Conservation (phyloP, 2,113 vertebrate species). For the Echinops telfairi region DNA sequence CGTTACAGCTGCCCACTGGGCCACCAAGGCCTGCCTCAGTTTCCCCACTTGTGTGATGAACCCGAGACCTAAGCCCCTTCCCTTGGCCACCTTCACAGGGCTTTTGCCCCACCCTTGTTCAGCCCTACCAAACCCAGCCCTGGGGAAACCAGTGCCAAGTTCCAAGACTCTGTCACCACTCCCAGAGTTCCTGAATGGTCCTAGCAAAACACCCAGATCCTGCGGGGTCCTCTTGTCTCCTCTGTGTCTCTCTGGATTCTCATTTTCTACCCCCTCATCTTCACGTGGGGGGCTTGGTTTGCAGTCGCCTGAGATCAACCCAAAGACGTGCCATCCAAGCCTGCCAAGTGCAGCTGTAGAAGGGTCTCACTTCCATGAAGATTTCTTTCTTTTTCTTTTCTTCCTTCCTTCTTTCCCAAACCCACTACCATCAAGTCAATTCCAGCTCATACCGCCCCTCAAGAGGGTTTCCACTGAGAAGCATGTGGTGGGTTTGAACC, state of each 20-base stretch:
- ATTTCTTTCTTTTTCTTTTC: too few relatives aligned
- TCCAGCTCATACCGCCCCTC: too few relatives aligned
- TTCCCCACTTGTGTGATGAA: background rate
- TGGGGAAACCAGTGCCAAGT: background rate
- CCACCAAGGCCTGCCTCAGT: background rate
- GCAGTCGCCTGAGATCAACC: background rate
- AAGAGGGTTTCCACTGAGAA: too few relatives aligned
- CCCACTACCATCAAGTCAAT: too few relatives aligned
- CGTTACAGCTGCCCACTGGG: background rate
- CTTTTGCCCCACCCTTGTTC: background rate
- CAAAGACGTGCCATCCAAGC: background rate
- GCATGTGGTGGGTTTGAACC: too few relatives aligned
- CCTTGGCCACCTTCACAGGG: background rate
- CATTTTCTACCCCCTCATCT: background rate
- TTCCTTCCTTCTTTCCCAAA: too few relatives aligned
- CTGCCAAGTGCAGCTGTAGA: background rate
- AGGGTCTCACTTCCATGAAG: background rate
- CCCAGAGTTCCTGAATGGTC: background rate
- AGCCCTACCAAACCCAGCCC: background rate
- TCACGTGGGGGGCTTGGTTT: background rate
- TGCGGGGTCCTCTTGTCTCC: background rate
- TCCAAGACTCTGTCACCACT: background rate
- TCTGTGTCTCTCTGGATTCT: background rate
- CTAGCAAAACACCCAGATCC: too few relatives aligned
- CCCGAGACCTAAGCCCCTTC: rapidly evolving